Evolutionary conservation across 2,888 invertebrate genomes (phyloP).

Genomic region (Epiperipatus broadwayi): DNA sequence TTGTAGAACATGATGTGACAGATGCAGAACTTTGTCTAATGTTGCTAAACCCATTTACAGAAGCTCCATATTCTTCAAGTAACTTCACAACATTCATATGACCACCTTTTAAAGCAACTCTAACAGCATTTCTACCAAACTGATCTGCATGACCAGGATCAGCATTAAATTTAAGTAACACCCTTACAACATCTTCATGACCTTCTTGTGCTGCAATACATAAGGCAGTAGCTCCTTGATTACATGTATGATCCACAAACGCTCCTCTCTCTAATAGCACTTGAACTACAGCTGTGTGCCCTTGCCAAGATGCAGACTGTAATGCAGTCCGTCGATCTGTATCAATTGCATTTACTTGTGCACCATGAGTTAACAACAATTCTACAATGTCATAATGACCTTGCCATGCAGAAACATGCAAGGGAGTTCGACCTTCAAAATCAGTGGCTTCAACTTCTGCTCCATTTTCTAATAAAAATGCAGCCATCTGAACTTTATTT

Average conservation of each 20-base stretch:
- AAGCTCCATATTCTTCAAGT: slow-evolving; percentile 40
- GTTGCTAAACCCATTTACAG: too few species aligned
- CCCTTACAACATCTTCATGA: slow-evolving; percentile 72
- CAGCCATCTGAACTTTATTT: slow-evolving; percentile 33
- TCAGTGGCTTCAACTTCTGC: slow-evolving; percentile 71
- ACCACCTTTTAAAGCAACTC: slow-evolving; percentile 76
- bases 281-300: slow-evolving; percentile 62
- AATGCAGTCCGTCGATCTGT: slow-evolving; percentile 68
- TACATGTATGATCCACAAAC: slow-evolving; percentile 58
- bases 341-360: slow-evolving; percentile 69
- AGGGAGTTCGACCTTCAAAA: slow-evolving; percentile 69
- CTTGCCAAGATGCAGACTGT: slow-evolving; percentile 91
- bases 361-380: slow-evolving; percentile 57
- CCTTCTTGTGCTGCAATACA: slow-evolving; percentile 89
- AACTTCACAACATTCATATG: slow-evolving; percentile 51
- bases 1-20: slow-evolving; percentile 28
- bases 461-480: slow-evolving; percentile 39
- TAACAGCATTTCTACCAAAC: slow-evolving; percentile 36
- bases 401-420: slow-evolving; percentile 81
- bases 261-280: slow-evolving; percentile 56
- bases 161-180: slow-evolving; percentile 30
- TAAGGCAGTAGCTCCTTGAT: slow-evolving; percentile 84
- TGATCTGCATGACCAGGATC: slow-evolving; percentile 31
- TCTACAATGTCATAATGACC: slow-evolving; percentile 84
- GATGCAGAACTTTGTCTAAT: slow-evolving; percentile 19